Base-by-base conservation (phyloP, 2,113 vertebrate genomes). In the Sebastes fasciatus region DNA sequence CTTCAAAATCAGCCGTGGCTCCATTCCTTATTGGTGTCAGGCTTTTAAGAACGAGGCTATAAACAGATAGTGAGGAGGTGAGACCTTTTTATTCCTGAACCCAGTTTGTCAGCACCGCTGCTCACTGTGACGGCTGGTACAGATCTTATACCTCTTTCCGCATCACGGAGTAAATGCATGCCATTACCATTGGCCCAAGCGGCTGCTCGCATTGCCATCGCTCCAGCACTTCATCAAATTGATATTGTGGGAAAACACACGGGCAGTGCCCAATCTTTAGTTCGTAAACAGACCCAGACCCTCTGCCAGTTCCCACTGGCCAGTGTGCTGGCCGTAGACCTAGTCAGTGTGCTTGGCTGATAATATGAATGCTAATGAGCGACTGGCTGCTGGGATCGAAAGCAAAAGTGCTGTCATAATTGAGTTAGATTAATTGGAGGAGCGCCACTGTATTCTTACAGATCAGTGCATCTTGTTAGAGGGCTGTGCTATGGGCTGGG, bases 341-440 rank as follows among this genome's bases (percentile, higher is more conserved):
- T 71, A 68, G 74, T 83, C 75, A 70, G 74, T 83, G 79, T 67
- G 65, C 74, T 86, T 87, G 78, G 88, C 86, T 90, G 82, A 84
- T 81, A 80, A 77, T 72, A 78, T 88, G 83, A 84, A 89, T 85
- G 85, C 80, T 88, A 89, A 93, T 94, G 91, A 93, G 74, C 79
- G 89, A 88, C 79, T 85, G 78, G 84, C 73, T 89, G 79, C 84
- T 85, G 86, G 83, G 74, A 90, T 85, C 78, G 68, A 89, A 94
- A 85, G 90, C 61, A 91, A 91, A 93, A 88, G 84, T 82, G 71
- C 83, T 88, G 85, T 91, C 87, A 90, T 94, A 93, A 93, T 92
- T 92, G 82, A 88, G 89, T 87, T 80, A 71, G 88, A 94, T 93
- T 90, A 87, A 95, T 94, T 92, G 84, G 88, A 81, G 69, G 74